Evolutionary conservation across 1,140 invertebrate species (phyloP), one percentile per base, ranked within the genome.

Genomic region (Lepidotrigona ventralis): DNA sequence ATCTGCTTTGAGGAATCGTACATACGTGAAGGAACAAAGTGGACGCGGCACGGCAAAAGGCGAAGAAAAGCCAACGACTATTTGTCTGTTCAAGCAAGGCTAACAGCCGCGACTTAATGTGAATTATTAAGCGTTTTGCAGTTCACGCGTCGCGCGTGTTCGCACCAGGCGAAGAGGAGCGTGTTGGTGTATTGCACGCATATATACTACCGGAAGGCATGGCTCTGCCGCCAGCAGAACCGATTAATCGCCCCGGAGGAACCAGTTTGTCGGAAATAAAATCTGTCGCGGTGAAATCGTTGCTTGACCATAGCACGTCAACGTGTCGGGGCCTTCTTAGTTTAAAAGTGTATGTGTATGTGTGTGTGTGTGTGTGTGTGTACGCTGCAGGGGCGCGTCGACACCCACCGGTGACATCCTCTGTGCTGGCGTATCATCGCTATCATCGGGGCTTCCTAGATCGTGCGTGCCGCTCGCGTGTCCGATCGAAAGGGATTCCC

Each of bases 221-320:
- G 56, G 68, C 4, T 33, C 33, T 26, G 76, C 56, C 66, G 83
- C 86, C 89, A 91, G 90, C 89, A 89, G 90, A 89, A 90, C 90
- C 92, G 91, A 93, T 93, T 93, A 93, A 93, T 93, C 92, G 92
- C 86, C 90, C 88, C 80, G 85, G 6, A 60, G 90, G 92, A 92
- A 93, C 92, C 91, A 92, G 92, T 93, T 93, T 93, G 93, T 93
- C 92, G 92, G 91, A 93, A 93, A 93, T 93, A 93, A 93, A 93
- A 93, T 93, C 91, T 93, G 90, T 89, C 23, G 39, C 88, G 86
- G 53, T 85, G 72, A 86, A 88, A 92, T 91, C 91, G 90, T 92
- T 76, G 87, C 85, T 89, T 90, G 86, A 89, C 88, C 89, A 88
- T 86, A 86, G 85, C 83, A 84, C 88, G 88, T 92, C 88, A 91